Conservation (phyloP, 2,888 invertebrate genomes). For the Tetrapedia diversipes region DNA sequence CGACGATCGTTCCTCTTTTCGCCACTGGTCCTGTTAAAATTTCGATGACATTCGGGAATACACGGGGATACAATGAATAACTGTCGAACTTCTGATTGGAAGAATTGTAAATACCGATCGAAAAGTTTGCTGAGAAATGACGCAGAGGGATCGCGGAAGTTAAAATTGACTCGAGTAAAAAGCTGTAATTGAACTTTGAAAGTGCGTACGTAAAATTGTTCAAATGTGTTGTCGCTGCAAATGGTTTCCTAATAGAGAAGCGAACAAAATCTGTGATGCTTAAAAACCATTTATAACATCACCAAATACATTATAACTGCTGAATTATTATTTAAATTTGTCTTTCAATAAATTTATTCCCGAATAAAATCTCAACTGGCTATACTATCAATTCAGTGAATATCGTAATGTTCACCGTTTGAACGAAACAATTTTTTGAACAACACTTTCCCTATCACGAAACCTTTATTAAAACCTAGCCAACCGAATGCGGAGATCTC, state of each 20-base stretch:
- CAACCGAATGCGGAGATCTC: no score
- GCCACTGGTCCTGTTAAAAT: slow-evolving; percentile 44
- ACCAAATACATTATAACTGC: no score
- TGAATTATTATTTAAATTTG: no score
- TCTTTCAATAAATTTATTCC: neutral
- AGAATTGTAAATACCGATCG: slow-evolving; percentile 5
- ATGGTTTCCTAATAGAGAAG: no score
- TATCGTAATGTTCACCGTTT: neutral
- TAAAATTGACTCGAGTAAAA: no score
- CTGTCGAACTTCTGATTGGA: neutral
- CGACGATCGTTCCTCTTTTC: slow-evolving; percentile 17
- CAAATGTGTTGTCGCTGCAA: no score
- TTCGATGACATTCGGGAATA: slow-evolving; percentile 26
- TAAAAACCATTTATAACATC: no score
- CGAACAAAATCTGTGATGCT: no score
- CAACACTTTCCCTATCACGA: neutral
- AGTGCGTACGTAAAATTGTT: no score
- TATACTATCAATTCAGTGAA: neutral
- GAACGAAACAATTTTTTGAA: neutral
- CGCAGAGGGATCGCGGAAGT: no score
- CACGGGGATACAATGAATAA: slow-evolving; percentile 1
- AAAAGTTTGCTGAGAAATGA: neutral
- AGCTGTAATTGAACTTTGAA: no score
- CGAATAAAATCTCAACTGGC: neutral
- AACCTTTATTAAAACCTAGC: no score